Conservation (phyloP, 2,888 invertebrate species). For the Drosophila sordidula region DNA sequence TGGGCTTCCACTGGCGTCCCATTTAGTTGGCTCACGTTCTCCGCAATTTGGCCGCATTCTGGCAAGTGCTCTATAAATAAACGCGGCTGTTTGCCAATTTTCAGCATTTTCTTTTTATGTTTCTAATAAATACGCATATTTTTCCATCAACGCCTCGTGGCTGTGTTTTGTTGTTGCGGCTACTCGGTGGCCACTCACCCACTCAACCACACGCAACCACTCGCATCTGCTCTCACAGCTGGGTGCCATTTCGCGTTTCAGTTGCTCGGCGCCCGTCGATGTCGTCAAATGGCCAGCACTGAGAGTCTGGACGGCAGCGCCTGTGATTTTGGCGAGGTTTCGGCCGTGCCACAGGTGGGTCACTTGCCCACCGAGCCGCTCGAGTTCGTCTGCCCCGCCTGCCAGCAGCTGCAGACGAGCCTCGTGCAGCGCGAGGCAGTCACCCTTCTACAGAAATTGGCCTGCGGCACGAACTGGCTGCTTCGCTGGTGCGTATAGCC, state of each 20-base stretch:
- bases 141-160: slow-evolving; percentile 40
- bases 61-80: slow-evolving; percentile 62
- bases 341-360: slow-evolving; percentile 74
- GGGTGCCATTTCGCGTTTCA: slow-evolving; percentile 19
- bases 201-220: background rate
- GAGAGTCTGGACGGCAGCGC: slow-evolving; percentile 68
- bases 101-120: slow-evolving; percentile 24
- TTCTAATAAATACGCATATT: slow-evolving; percentile 35
- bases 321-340: slow-evolving; percentile 51
- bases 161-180: slow-evolving; percentile 10
- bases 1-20: slow-evolving; percentile 82
- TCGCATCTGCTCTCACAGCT: background rate
- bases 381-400: slow-evolving; percentile 79
- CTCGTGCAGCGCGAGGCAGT: slow-evolving; percentile 69
- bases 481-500: slow-evolving; percentile 76
- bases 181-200: background rate
- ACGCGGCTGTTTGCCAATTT: slow-evolving; percentile 66
- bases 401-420: slow-evolving; percentile 63
- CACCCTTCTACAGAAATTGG: slow-evolving; percentile 68
- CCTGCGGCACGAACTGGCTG: slow-evolving; percentile 70
- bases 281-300: slow-evolving; percentile 67
- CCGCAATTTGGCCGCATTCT: slow-evolving; percentile 19
- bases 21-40: slow-evolving; percentile 45
- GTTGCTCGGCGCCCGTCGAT: slow-evolving; percentile 48
- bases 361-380: slow-evolving; percentile 69